phyloP scores from a whole-genome alignment of 2,888 invertebrate genomes.

The Cataglyphis albicans region DNA sequence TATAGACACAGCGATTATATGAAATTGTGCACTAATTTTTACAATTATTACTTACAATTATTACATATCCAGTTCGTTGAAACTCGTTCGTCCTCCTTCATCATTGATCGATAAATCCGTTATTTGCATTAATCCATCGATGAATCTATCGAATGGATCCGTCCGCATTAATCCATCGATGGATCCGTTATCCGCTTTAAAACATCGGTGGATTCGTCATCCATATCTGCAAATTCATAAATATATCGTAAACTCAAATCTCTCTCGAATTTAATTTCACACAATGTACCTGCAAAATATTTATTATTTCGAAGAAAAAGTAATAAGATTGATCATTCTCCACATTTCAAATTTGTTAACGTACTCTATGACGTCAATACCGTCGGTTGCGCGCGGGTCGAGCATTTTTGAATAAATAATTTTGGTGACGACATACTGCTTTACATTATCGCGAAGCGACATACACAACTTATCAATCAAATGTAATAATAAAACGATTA shows the following conservation, averaged over 20 bases:
- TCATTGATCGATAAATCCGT: not conserved
- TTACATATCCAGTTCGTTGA: not conserved
- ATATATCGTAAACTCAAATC: too few species aligned
- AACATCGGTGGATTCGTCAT: too few species aligned
- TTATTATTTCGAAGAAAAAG: not conserved
- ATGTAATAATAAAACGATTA: too few species aligned
- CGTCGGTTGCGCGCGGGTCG: too few species aligned
- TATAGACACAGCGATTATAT: not conserved
- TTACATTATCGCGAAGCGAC: too few species aligned
- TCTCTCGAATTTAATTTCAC: too few species aligned
- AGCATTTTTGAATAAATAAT: too few species aligned
- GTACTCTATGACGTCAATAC: too few species aligned
- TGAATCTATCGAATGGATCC: not conserved
- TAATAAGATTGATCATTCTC: not conserved
- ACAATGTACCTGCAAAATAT: not conserved
- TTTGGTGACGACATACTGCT: too few species aligned
- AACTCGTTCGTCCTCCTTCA: not conserved
- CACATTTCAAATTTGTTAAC: too few species aligned
- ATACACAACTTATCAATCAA: too few species aligned
- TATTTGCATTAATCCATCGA: not conserved
- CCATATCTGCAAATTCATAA: too few species aligned
- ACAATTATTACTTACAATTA: not conserved
- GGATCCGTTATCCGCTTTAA: not conserved
- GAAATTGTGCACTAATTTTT: not conserved
- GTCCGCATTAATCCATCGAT: not conserved